These are phyloP conservation scores for Brachymystax lenok DNA, from an alignment of 2,797 vertebrate species.

Conservation along the genomic window DNA sequence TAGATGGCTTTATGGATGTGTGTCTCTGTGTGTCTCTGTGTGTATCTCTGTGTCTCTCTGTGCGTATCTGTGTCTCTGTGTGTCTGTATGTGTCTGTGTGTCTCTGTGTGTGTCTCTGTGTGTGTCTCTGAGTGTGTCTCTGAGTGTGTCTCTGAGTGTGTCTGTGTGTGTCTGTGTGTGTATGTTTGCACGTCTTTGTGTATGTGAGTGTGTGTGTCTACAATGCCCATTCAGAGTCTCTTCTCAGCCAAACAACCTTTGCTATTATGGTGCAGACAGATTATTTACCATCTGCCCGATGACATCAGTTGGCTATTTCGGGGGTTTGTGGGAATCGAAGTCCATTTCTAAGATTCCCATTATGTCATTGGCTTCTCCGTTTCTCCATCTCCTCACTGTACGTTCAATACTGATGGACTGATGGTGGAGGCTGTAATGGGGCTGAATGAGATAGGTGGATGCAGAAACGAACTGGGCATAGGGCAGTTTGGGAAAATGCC, in stretches of 20 bases:
- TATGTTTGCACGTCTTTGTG: not conserved
- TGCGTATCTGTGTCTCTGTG: not conserved
- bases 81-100: not conserved
- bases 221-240: slow-evolving; percentile 37
- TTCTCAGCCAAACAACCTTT: slow-evolving; percentile 21
- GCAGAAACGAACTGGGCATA: no score
- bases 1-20: not conserved
- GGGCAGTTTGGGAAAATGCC: no score
- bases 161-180: not conserved
- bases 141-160: not conserved
- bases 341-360: slow-evolving; percentile 61
- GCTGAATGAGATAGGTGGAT: slow-evolving; percentile 34
- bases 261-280: slow-evolving; percentile 50
- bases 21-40: not conserved
- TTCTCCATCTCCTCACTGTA: slow-evolving; percentile 49
- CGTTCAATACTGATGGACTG: slow-evolving; percentile 66
- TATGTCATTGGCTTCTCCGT: slow-evolving; percentile 65
- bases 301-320: slow-evolving; percentile 70
- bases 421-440: slow-evolving; percentile 46
- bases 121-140: not conserved
- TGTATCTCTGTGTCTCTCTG: not conserved
- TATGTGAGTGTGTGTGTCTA: slow-evolving; percentile 7
- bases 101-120: not conserved
- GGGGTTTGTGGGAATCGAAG: slow-evolving; percentile 66
- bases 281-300: slow-evolving; percentile 60